phyloP scores from a whole-genome alignment of 1,140 invertebrate species.

The Macrobrachium nipponense region DNA sequence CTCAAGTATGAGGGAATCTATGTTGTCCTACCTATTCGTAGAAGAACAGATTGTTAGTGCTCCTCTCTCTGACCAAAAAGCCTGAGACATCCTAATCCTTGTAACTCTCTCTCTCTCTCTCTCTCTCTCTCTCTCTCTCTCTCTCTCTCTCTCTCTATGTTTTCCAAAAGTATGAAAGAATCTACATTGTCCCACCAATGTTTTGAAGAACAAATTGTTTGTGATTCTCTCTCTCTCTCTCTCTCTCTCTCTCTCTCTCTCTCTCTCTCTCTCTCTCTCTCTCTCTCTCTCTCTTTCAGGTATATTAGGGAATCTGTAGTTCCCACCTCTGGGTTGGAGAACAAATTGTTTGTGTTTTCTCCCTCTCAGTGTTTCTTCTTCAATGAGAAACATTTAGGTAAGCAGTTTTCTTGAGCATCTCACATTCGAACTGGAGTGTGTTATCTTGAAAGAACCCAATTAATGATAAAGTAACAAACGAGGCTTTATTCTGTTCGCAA shows the following conservation, averaged over 20 bases:
- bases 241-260: conserved; percentile 15
- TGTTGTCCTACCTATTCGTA: not conserved
- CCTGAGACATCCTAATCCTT: too few relatives aligned
- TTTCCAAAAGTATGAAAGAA: too few relatives aligned
- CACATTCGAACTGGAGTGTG: not conserved
- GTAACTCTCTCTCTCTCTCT: conserved; percentile 19
- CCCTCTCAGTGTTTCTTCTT: too few relatives aligned
- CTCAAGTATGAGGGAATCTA: not conserved
- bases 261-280: not conserved
- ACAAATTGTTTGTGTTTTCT: too few relatives aligned
- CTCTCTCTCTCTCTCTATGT: conserved; percentile 14
- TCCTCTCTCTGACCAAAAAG: too few relatives aligned
- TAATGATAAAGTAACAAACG: too few relatives aligned
- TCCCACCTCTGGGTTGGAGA: too few relatives aligned
- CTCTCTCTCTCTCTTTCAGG: not conserved
- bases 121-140: conserved; percentile 22
- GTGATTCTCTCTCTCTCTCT: not conserved
- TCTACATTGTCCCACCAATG: too few relatives aligned
- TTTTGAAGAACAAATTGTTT: not conserved
- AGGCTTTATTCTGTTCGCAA: too few relatives aligned
- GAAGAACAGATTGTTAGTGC: not conserved
- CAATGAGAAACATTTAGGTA: too few relatives aligned
- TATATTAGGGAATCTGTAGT: too few relatives aligned
- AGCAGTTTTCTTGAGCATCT: not conserved
- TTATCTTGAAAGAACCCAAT: not conserved